These are phyloP conservation scores for Napeogenes sylphis DNA, from an alignment of 2,888 invertebrate species.

Conservation along the genomic window DNA sequence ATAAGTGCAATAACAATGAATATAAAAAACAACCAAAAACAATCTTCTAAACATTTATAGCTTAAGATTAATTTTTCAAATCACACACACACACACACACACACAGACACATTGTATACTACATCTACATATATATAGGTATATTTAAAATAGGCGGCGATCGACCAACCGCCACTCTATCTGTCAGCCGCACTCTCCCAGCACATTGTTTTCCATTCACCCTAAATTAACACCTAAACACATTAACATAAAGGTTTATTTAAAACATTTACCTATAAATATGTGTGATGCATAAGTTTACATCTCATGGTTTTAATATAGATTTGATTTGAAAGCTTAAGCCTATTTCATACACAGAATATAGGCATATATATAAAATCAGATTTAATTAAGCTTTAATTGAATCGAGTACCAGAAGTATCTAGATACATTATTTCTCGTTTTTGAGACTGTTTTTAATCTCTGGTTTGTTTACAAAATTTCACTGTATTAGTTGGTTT, in stretches of 20 bases:
- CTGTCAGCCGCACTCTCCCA: slow-evolving; percentile 56
- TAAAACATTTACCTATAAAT: neutral
- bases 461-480: no score
- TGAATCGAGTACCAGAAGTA: no score
- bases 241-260: slow-evolving; percentile 8
- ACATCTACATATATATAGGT: slow-evolving; percentile 19
- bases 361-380: no score
- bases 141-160: slow-evolving; percentile 45
- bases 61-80: neutral
- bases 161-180: slow-evolving; percentile 63
- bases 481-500: no score
- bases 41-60: neutral
- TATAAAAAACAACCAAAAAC: no score
- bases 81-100: neutral
- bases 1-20: no score
- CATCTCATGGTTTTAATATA: no score
- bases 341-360: no score
- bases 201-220: slow-evolving; percentile 19
- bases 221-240: slow-evolving; percentile 14
- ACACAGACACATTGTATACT: slow-evolving; percentile 30
- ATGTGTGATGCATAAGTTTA: neutral
- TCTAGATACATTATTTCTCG: no score
- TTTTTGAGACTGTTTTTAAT: no score
- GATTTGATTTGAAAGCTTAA: no score
- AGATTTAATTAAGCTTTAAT: no score